phyloP scores from a whole-genome alignment of 2,113 vertebrate genomes.

The Oreochromis tanganicae region DNA sequence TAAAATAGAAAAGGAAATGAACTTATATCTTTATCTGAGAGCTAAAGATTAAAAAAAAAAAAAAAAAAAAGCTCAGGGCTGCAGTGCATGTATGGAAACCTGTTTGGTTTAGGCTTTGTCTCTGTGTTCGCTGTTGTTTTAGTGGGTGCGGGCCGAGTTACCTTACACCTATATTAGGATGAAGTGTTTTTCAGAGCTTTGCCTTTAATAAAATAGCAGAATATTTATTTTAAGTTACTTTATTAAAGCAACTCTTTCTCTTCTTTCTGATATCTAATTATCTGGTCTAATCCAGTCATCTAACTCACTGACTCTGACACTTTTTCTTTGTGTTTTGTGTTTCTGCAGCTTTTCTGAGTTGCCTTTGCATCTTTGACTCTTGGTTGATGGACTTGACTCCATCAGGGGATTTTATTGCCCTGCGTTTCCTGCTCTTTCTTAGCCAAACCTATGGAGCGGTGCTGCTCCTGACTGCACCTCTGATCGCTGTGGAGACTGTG shows the following conservation, averaged over 20 bases:
- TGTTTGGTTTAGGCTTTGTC: neutral
- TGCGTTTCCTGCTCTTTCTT: conserved; percentile 73
- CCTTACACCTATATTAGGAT: neutral
- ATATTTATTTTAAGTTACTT: neutral
- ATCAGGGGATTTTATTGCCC: conserved; percentile 50
- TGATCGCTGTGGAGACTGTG: conserved; percentile 62
- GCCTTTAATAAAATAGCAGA: neutral
- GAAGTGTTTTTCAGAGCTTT: neutral
- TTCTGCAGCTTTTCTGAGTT: conserved; percentile 61
- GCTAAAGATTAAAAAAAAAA: neutral
- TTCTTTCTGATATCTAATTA: neutral
- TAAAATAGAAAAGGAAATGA: neutral
- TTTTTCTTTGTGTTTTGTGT: neutral
- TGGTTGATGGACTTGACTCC: conserved; percentile 22
- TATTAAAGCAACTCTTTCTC: neutral
- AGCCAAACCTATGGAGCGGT: conserved; percentile 64
- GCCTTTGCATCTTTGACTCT: conserved; percentile 42
- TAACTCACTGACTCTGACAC: neutral
- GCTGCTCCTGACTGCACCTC: conserved; percentile 61
- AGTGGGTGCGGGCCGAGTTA: neutral
- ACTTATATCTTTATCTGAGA: neutral
- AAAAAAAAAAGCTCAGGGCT: no score
- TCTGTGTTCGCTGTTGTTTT: neutral
- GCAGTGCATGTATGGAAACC: neutral
- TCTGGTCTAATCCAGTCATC: neutral